These are phyloP conservation scores for Thereva unica DNA, from an alignment of 2,888 invertebrate genomes.

Conservation along the genomic window DNA sequence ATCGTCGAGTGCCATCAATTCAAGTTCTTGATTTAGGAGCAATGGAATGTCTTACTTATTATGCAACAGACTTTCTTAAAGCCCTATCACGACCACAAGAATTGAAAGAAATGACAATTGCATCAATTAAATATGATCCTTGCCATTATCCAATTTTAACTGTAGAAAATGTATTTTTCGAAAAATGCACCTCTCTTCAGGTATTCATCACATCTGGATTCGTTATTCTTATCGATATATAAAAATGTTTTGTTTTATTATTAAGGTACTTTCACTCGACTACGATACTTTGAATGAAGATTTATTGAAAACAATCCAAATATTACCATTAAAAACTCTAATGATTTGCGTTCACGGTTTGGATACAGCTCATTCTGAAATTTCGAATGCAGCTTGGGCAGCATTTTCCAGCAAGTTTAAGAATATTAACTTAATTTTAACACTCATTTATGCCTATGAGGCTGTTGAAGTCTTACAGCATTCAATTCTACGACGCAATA, in stretches of 20 bases:
- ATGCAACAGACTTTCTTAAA: slow-evolving; percentile 54
- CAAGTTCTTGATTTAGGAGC: slow-evolving; percentile 55
- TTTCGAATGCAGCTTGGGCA: slow-evolving; percentile 68
- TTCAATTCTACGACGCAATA: slow-evolving; percentile 67
- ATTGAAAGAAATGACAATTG: slow-evolving; percentile 67
- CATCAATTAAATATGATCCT: slow-evolving; percentile 75
- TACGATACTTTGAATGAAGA: slow-evolving; percentile 56
- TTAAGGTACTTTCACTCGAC: slow-evolving; percentile 53
- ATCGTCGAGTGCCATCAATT: slow-evolving; percentile 52
- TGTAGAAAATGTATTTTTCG: slow-evolving; percentile 62
- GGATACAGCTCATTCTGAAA: slow-evolving; percentile 65
- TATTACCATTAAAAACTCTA: slow-evolving; percentile 62
- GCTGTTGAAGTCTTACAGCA: slow-evolving; percentile 66
- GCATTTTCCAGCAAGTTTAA: slow-evolving; percentile 58
- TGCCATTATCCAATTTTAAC: slow-evolving; percentile 65
- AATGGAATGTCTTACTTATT: slow-evolving; percentile 55
- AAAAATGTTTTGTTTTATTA: slow-evolving; percentile 2
- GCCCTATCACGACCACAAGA: slow-evolving; percentile 60
- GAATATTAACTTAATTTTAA: slow-evolving; percentile 53
- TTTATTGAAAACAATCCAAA: slow-evolving; percentile 52
- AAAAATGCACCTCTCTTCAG: slow-evolving; percentile 64
- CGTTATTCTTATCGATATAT: neutral
- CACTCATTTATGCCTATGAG: slow-evolving; percentile 68
- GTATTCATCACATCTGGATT: slow-evolving; percentile 49
- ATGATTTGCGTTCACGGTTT: slow-evolving; percentile 73